These are phyloP conservation scores for Argya squamiceps DNA, from an alignment of 2,797 vertebrate genomes.

Conservation along the genomic window DNA sequence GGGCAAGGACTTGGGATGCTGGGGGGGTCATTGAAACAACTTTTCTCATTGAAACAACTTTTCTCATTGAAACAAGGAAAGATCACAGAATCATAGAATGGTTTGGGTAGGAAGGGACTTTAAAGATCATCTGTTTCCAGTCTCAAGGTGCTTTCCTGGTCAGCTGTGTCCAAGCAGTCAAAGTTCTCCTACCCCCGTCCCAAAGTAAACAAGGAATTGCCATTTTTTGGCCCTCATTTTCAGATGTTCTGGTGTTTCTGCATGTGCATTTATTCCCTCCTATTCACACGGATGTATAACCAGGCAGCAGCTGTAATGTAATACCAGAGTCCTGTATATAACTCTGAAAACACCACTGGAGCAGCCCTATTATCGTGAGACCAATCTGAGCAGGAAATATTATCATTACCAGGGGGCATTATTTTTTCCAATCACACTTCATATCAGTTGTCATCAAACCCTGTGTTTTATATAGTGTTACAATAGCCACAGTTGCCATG, in stretches of 20 bases:
- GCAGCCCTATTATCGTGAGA: conserved; percentile 69
- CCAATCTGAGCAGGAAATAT: conserved; percentile 69
- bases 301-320: conserved; percentile 65
- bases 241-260: conserved; percentile 2
- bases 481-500: conserved; percentile 66
- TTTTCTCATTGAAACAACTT: not conserved
- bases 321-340: conserved; percentile 58
- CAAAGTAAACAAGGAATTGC: not conserved
- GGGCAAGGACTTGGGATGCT: too few species aligned
- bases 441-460: conserved; percentile 64
- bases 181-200: rapidly evolving
- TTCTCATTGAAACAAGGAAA: not conserved
- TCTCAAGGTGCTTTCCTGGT: not conserved
- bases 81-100: not conserved
- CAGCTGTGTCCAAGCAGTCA: rapidly evolving
- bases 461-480: conserved; percentile 70
- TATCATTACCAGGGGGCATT: conserved; percentile 68
- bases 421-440: conserved; percentile 67
- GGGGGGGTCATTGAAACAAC: not conserved
- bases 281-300: conserved; percentile 53
- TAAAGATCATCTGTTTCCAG: not conserved
- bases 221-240: not conserved
- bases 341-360: conserved; percentile 58
- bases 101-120: not conserved
- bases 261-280: not conserved